Evolutionary conservation across 2,113 vertebrate genomes (phyloP), one percentile per base, ranked within the genome.

Genomic region (Cnemophilus loriae): DNA sequence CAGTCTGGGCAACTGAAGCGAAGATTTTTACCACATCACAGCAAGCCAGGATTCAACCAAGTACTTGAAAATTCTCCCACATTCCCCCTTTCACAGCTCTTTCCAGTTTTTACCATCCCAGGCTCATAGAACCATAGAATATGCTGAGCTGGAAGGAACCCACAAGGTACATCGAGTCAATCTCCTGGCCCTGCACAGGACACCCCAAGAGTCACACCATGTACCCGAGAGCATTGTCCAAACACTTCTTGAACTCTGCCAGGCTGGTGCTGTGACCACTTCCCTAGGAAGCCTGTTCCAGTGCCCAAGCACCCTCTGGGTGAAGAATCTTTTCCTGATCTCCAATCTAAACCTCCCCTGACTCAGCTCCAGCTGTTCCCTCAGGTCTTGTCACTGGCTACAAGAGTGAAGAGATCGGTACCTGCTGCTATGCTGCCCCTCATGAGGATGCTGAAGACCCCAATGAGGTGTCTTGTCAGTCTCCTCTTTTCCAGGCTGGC

Each of bases 161-260:
- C 26, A 39, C 20, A 5, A 7, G 70, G 24, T 13, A 26, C n/a
- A 60, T 3, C 0, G 2, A 60, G 44, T 68, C 23, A 20, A 21
- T 26, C 14, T 18, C 33, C 46, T 52, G 28, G 39, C 33, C 18
- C 19, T 78, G 55, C 7, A 5, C n/a, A 53, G 19, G 23, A 26
- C 55, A 61, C 13, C 33, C 39, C 28, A 20, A n/a, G 28, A n/a
- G 3, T 53, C 55, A 33, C 55, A 37, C 10, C 47, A 2, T 53
- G 74, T 39, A 23, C 39, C 39, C 24, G 19, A 39, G 19, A 69
- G 10, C 7, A 4, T 52, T 57, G 61, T 50, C 3, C 52, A 57
- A 85, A 42, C 16, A 17, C 26, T 35, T 27, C 42, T 17, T 17
- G 21, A 42, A 2, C 32, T 65, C 70, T 76, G 32, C 9, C 42